phyloP scores from a whole-genome alignment of 2,113 vertebrate genomes.

The Cettia cetti region DNA sequence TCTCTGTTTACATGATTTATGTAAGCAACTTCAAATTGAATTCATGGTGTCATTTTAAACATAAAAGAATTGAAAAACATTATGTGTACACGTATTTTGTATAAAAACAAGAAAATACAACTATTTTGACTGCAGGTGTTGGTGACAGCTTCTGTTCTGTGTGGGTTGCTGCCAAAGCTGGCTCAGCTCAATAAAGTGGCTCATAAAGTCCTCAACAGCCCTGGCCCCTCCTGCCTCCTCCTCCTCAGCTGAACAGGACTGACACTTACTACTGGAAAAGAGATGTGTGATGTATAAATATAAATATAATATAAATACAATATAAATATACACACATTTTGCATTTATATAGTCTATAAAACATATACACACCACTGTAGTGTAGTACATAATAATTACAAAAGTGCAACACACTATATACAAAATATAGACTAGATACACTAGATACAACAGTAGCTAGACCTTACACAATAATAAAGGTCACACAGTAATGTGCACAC shows the following conservation, averaged over 20 bases:
- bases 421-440: no score
- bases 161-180: background rate
- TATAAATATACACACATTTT: background rate
- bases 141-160: background rate
- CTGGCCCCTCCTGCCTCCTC: background rate
- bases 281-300: background rate
- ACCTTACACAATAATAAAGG: background rate
- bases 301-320: background rate
- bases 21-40: constrained; percentile 34
- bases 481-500: background rate
- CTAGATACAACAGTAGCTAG: background rate
- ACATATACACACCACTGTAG: background rate
- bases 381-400: background rate
- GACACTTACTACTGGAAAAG: background rate
- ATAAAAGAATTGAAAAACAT: constrained; percentile 69
- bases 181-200: background rate
- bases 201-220: background rate
- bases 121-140: background rate
- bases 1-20: constrained; percentile 61
- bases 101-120: constrained; percentile 72
- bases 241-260: background rate
- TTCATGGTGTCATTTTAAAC: constrained; percentile 68
- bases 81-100: constrained; percentile 84
- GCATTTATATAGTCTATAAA: background rate
- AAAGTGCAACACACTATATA: background rate